Evolutionary conservation across 2,888 invertebrate species (phyloP), one percentile per base, ranked within the genome.

Genomic region (Tenodera sinensis): DNA sequence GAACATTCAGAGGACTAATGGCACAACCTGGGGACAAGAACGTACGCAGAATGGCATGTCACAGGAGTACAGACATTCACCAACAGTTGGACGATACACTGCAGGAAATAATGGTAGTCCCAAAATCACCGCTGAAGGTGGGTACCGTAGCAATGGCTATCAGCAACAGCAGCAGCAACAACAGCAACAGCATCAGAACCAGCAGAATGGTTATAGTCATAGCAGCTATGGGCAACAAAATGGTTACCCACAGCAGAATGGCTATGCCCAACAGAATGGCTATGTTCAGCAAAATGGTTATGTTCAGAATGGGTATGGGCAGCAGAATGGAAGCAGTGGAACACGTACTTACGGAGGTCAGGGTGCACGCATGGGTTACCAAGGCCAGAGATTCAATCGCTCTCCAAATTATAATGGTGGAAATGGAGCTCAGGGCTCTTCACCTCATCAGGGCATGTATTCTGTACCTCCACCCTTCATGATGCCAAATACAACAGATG

Each of bases 171-270:
- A 95, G 91, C 83, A 87, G 28, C 89, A 89, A 27, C 83, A 47
- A 9, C 84, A 84, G 0, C 88, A 88, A n/a, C 15, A 85, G 20
- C 25, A 42, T 20, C 28, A 83, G 12, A 87, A 91, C 91, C 30
- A 93, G 92, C 83, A 95, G 91, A 95, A 94, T 86, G 94, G 94
- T 82, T 96, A 95, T 91, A 95, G 89, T 87, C 28, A 86, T 27
- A 28, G n/a, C 34, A 84, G 54, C 83, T 86, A 83, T 83, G 87
- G 87, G n/a, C 89, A 89, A 42, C 89, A 89, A 83, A 85, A 88
- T 85, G 83, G 88, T 20, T 87, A 89, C 47, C 81, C 84, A 4
- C 88, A 88, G 14, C 88, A 88, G 34, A 88, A 83, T 88, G 85
- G 86, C 27, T 83, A 89, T 15, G 88, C n/a, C 28, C 89, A 89